Evolutionary conservation across 2,797 vertebrate species (phyloP).

Genomic region (Pagetopsis macropterus): DNA sequence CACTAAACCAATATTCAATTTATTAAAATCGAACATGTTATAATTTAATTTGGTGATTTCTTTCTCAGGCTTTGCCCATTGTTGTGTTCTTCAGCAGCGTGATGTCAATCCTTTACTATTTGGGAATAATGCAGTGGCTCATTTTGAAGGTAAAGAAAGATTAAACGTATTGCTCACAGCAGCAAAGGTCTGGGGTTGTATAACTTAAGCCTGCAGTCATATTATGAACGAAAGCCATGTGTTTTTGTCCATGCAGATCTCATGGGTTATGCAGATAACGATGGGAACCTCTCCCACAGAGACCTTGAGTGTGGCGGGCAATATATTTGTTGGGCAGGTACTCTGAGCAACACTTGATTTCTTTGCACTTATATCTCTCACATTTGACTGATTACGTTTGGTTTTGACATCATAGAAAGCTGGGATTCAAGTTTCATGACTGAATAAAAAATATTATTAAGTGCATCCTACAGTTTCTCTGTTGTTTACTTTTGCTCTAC

Average conservation of each 20-base stretch:
- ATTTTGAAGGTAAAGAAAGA: conserved; percentile 90
- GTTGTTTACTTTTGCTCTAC: not conserved
- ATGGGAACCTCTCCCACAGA: conserved; percentile 93
- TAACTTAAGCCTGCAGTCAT: not conserved
- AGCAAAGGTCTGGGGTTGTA: not conserved
- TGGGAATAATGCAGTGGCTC: conserved; percentile 95
- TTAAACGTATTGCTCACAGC: not conserved
- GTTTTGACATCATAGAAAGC: not conserved
- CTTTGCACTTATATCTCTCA: conserved; percentile 4
- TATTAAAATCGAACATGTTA: conserved; percentile 4
- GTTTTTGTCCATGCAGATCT: conserved; percentile 85
- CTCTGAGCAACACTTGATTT: conserved; percentile 10
- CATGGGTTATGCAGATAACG: conserved; percentile 94
- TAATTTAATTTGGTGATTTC: conserved; percentile 12
- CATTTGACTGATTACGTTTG: not conserved
- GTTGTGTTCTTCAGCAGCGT: conserved; percentile 96
- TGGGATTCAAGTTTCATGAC: not conserved
- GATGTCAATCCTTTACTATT: conserved; percentile 94
- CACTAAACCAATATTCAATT: not conserved
- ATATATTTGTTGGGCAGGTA: conserved; percentile 98
- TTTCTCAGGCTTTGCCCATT: conserved; percentile 89
- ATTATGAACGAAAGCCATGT: conserved; percentile 42
- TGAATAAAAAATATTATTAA: not conserved
- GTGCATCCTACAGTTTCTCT: not conserved
- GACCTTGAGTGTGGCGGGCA: conserved; percentile 94